Conservation (phyloP, 2,888 invertebrate genomes). For the Strigamia maritima region DNA sequence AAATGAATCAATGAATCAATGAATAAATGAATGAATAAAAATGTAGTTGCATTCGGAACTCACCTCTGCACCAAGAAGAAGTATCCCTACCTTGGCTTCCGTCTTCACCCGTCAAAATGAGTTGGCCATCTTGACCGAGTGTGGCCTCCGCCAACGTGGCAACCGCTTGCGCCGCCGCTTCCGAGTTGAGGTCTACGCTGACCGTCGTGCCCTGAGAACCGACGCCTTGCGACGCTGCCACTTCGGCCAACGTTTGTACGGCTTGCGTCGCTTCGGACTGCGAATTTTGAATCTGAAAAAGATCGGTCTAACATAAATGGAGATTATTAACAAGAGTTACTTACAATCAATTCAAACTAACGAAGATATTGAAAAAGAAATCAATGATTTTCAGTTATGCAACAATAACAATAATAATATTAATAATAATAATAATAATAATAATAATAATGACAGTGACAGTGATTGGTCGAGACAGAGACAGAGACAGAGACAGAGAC, state of each 20-base stretch:
- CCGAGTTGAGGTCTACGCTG: conserved; percentile 74
- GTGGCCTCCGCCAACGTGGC: conserved; percentile 82
- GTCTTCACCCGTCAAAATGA: conserved; percentile 91
- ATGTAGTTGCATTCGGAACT: neutral
- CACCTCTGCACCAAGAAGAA: conserved; percentile 35
- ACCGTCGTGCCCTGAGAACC: conserved; percentile 57
- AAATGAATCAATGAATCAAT: too few species aligned
- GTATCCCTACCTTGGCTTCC: conserved; percentile 59
- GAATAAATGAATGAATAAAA: neutral
- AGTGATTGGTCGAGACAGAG: too few species aligned
- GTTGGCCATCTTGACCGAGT: conserved; percentile 86
- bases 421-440: too few species aligned
- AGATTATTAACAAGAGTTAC: neutral
- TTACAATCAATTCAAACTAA: neutral
- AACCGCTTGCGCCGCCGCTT: conserved; percentile 47
- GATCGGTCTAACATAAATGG: conserved; percentile 13
- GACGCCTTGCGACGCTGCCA: conserved; percentile 53
- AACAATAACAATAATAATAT: too few species aligned
- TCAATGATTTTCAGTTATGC: too few species aligned
- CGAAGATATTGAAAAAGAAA: too few species aligned
- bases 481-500: too few species aligned
- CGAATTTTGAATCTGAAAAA: conserved; percentile 38
- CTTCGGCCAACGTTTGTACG: conserved; percentile 60
- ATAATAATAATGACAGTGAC: too few species aligned
- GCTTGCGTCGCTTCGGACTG: conserved; percentile 49